Evolutionary conservation across 2,888 invertebrate species (phyloP).

Genomic region (Chouioia cunea): DNA sequence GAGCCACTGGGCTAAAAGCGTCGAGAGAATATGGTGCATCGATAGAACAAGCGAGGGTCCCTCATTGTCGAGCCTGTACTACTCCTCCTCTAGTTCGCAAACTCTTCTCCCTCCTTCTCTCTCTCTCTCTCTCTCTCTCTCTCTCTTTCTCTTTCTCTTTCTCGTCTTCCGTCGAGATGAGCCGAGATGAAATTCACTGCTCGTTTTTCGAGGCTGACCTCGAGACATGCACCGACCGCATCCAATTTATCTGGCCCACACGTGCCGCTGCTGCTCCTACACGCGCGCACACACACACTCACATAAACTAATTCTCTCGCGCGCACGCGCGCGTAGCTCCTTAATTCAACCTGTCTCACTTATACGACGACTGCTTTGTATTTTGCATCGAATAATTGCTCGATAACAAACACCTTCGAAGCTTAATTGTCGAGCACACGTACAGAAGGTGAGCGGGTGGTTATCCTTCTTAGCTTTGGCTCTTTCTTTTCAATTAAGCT

Average conservation of each 20-base stretch:
- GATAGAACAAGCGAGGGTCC: neutral
- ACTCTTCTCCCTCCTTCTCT: neutral
- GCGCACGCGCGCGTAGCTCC: neutral
- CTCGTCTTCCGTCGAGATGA: slow-evolving; percentile 16
- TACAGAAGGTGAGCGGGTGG: neutral
- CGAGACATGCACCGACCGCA: slow-evolving; percentile 54
- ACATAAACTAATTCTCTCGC: neutral
- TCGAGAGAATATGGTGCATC: slow-evolving; percentile 23
- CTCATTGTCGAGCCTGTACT: neutral
- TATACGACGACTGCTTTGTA: neutral
- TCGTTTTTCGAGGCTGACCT: slow-evolving; percentile 53
- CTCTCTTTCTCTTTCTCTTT: slow-evolving; percentile 2
- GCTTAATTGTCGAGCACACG: neutral
- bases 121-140: neutral
- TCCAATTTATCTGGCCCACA: slow-evolving; percentile 54
- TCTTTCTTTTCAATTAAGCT: neutral
- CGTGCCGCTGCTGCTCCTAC: slow-evolving; percentile 21
- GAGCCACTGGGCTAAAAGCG: neutral
- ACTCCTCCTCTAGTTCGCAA: slow-evolving; percentile 20
- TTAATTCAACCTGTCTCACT: slow-evolving; percentile 8
- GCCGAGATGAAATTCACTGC: slow-evolving; percentile 47
- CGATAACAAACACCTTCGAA: slow-evolving; percentile 28
- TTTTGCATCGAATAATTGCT: slow-evolving; percentile 2
- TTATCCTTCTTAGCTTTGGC: neutral
- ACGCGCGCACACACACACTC: neutral